Percentiles rank a stretch among this genome's conserved stretches.
These are phyloP conservation scores for Mugil cephalus DNA, from an alignment of 2,113 vertebrate species.

Conservation along the genomic window DNA sequence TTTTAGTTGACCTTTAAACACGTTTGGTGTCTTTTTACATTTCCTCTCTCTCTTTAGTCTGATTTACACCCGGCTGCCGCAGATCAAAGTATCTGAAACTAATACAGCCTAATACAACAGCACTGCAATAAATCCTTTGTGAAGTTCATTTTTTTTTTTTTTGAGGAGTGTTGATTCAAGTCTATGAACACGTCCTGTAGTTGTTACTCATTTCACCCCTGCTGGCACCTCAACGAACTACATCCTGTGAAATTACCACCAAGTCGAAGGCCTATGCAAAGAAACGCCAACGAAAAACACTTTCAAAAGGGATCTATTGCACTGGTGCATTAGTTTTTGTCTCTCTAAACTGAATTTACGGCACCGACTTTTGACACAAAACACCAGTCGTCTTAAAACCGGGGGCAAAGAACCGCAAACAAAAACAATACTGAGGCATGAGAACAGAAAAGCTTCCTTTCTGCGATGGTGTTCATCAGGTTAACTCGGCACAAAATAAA, in stretches of 20 bases:
- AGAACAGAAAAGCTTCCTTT: conserved; percentile 29
- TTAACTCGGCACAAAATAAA: conserved; percentile 37
- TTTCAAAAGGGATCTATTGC: too few relatives aligned
- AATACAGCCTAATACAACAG: background rate
- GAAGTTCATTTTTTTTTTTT: background rate
- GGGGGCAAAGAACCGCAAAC: conserved; percentile 15
- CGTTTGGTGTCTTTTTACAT: too few relatives aligned
- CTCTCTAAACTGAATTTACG: too few relatives aligned
- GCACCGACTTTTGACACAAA: conserved; percentile 26
- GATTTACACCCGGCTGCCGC: conserved; percentile 4
- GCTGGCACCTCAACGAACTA: background rate
- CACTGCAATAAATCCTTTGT: conserved; percentile 6
- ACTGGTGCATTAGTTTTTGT: too few relatives aligned
- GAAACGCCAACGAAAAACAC: background rate
- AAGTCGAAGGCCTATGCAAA: too few relatives aligned
- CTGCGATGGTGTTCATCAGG: conserved; percentile 26
- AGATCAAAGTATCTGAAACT: background rate
- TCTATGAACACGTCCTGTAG: background rate
- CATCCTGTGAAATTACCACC: background rate
- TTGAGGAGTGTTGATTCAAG: background rate
- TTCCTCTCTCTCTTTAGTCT: background rate
- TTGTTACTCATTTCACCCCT: background rate
- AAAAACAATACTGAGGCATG: conserved; percentile 6
- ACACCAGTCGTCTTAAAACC: conserved; percentile 4
- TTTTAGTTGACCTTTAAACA: too few relatives aligned